Evolutionary conservation across 2,113 vertebrate species (phyloP).

Genomic region (Collichthys lucidus): DNA sequence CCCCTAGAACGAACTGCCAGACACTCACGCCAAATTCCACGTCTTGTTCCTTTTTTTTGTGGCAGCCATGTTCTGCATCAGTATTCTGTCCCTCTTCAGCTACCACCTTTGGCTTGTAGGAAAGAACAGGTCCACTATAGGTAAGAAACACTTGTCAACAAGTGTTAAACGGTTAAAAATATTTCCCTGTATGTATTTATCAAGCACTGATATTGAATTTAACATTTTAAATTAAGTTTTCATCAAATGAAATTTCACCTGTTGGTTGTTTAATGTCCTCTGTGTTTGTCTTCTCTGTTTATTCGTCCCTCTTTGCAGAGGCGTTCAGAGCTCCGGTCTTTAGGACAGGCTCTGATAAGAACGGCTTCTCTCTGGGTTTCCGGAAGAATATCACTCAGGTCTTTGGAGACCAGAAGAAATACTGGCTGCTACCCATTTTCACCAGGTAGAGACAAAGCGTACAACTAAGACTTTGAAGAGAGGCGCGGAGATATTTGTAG

Average conservation of each 20-base stretch:
- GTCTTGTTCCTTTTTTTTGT: conserved; percentile 98
- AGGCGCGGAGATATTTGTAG: neutral
- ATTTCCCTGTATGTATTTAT: neutral
- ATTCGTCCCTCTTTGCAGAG: conserved; percentile 82
- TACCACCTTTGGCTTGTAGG: conserved; percentile 98
- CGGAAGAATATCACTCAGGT: conserved; percentile 93
- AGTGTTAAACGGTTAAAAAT: neutral
- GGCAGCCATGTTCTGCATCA: conserved; percentile 99
- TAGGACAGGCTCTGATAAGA: conserved; percentile 93
- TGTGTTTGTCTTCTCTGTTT: conserved; percentile 29
- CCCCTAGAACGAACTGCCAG: conserved; percentile 88
- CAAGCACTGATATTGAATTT: neutral
- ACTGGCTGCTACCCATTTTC: conserved; percentile 92
- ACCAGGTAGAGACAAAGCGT: conserved; percentile 87
- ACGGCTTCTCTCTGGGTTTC: conserved; percentile 94
- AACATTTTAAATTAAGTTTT: neutral
- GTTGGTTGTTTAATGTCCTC: neutral
- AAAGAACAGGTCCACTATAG: conserved; percentile 98
- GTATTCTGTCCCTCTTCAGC: conserved; percentile 95
- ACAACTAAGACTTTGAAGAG: neutral
- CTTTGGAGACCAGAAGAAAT: conserved; percentile 96
- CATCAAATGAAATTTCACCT: neutral
- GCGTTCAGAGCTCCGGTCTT: conserved; percentile 95
- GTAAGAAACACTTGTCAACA: conserved; percentile 72
- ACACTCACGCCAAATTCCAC: conserved; percentile 95